A percentile compares a stretch with the other conserved stretches of the same genome.
Conservation (phyloP, 2,888 invertebrate species). For the Mellilla xanthometata region DNA sequence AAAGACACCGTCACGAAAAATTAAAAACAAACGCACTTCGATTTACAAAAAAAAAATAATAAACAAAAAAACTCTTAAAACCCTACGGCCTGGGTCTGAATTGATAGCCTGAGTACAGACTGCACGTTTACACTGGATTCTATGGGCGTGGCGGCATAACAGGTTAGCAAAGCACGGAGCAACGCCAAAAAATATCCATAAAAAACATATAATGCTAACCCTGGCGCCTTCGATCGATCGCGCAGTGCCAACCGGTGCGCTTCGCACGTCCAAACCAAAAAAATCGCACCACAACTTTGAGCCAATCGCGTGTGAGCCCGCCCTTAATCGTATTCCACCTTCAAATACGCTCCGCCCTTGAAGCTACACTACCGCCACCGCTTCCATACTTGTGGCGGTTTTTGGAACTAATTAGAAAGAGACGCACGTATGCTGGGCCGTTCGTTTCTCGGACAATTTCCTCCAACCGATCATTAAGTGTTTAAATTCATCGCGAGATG, state of each 20-base stretch:
- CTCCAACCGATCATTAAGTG: constrained; percentile 82
- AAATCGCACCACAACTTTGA: constrained; percentile 58
- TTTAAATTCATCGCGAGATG: constrained; percentile 81
- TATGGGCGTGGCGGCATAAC: constrained; percentile 76
- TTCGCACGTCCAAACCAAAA: constrained; percentile 69
- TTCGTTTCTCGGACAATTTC: constrained; percentile 82
- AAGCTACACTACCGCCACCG: constrained; percentile 58
- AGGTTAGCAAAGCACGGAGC: constrained; percentile 74
- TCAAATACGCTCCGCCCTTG: constrained; percentile 50
- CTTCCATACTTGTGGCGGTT: constrained; percentile 64
- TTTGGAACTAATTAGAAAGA: constrained; percentile 68
- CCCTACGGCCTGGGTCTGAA: constrained; percentile 69
- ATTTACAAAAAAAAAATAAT: constrained; percentile 53
- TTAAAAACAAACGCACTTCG: constrained; percentile 60
- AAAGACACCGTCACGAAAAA: constrained; percentile 66
- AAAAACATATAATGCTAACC: constrained; percentile 80
- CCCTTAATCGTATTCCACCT: constrained; percentile 57
- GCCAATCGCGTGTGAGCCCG: constrained; percentile 57
- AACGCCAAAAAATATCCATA: constrained; percentile 81
- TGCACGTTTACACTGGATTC: constrained; percentile 60
- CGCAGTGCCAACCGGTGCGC: constrained; percentile 71
- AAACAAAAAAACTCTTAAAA: constrained; percentile 34
- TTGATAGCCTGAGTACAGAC: constrained; percentile 65
- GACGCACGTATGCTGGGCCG: constrained; percentile 65
- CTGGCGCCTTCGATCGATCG: constrained; percentile 74